Conservation (phyloP, 2,113 vertebrate genomes). For the Corvus moneduloides region DNA sequence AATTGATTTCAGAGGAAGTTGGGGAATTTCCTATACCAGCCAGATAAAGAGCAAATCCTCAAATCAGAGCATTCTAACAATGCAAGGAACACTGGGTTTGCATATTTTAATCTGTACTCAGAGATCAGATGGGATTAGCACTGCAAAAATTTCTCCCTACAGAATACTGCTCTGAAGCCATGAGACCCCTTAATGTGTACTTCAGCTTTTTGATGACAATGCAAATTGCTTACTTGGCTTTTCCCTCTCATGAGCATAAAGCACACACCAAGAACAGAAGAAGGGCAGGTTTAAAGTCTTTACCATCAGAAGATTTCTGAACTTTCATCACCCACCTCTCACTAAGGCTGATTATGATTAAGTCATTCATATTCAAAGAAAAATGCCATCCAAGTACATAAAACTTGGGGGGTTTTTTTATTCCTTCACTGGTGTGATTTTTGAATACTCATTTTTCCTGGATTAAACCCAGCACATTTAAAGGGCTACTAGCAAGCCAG, state of each 20-base stretch:
- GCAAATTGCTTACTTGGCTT: neutral
- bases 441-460: constrained; percentile 39
- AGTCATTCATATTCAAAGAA: constrained; percentile 33
- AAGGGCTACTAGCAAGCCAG: constrained; percentile 25
- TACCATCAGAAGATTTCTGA: neutral
- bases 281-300: neutral
- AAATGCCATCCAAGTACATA: constrained; percentile 46
- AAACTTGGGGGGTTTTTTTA: neutral
- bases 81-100: neutral
- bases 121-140: neutral
- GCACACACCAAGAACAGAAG: neutral
- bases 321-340: constrained; percentile 30
- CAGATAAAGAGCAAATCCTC: neutral
- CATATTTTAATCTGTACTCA: neutral
- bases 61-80: neutral
- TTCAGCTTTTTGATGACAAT: neutral
- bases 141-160: neutral
- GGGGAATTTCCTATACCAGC: neutral
- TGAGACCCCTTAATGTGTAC: neutral
- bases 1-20: constrained; percentile 9
- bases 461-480: constrained; percentile 35
- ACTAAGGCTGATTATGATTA: neutral
- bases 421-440: constrained; percentile 37
- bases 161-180: neutral
- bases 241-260: neutral